Evolutionary conservation across 92 coral and sea anemone species (phyloP).

Genomic region (Phenganax subtilis): DNA sequence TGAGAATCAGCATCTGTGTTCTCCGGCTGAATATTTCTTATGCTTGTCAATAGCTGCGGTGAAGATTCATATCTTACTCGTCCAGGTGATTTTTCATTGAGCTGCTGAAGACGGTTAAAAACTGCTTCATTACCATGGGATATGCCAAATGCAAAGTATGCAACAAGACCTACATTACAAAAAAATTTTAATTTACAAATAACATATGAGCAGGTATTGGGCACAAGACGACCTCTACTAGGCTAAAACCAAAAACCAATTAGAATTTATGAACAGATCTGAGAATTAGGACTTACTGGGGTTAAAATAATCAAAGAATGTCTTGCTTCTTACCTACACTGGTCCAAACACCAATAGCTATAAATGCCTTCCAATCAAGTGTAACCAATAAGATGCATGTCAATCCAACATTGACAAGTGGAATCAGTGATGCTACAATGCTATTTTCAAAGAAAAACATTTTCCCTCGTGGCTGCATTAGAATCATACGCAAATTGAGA

Average conservation of each 20-base stretch:
- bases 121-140: slow-evolving; percentile 15
- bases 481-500: slow-evolving; percentile 21
- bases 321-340: slow-evolving; percentile 17
- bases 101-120: not conserved
- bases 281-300: not conserved
- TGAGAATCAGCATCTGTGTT: slow-evolving; percentile 26
- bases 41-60: slow-evolving; percentile 14
- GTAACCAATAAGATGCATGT: slow-evolving; percentile 11
- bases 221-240: not conserved
- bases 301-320: not conserved
- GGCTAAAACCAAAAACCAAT: too few species aligned
- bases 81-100: not conserved
- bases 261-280: not conserved
- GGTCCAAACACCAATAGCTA: slow-evolving; percentile 30
- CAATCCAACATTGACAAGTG: slow-evolving; percentile 24
- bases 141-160: slow-evolving; percentile 19
- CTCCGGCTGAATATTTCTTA: slow-evolving; percentile 24
- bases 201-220: not conserved
- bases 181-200: not conserved
- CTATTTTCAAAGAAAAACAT: slow-evolving; percentile 1
- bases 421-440: slow-evolving; percentile 18
- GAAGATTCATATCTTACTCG: slow-evolving; percentile 20
- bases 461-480: slow-evolving; percentile 25
- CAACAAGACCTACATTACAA: not conserved
- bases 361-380: slow-evolving; percentile 26